A percentile compares a stretch with the other conserved stretches of the same genome.
These are phyloP conservation scores for Prietella phreatophila DNA, from an alignment of 2,113 vertebrate species.

Conservation along the genomic window DNA sequence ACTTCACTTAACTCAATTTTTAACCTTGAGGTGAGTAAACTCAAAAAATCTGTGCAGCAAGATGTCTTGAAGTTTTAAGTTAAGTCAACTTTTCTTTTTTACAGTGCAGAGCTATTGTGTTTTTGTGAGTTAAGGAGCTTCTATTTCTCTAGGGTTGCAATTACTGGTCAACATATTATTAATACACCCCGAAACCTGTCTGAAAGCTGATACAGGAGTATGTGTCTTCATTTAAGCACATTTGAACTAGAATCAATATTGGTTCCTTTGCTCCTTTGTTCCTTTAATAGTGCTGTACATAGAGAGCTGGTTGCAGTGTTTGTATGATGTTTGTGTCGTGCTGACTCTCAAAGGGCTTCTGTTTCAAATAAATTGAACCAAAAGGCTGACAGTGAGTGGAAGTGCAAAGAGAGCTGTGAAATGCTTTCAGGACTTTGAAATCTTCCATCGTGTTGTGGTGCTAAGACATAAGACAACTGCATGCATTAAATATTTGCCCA, in stretches of 20 bases:
- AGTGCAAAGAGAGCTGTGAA: conserved; percentile 14
- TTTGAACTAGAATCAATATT: conserved; percentile 23
- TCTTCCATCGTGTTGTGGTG: conserved; percentile 28
- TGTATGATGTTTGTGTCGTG: background rate
- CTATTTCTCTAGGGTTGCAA: conserved; percentile 32
- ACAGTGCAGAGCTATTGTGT: background rate
- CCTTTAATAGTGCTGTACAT: conserved; percentile 22
- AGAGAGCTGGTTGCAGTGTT: background rate
- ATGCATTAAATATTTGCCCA: background rate
- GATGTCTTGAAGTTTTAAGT: too few relatives aligned
- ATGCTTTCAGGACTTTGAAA: conserved; percentile 16
- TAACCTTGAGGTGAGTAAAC: too few relatives aligned
- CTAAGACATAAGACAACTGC: conserved; percentile 17
- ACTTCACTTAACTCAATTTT: too few relatives aligned
- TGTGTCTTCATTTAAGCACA: conserved; percentile 37
- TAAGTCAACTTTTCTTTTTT: too few relatives aligned
- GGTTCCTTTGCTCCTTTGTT: background rate
- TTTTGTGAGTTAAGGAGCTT: conserved; percentile 2
- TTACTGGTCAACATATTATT: conserved; percentile 34
- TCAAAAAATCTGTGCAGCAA: too few relatives aligned
- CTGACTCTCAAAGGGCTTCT: conserved; percentile 33
- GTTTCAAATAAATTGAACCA: conserved; percentile 38
- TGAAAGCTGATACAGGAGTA: conserved; percentile 18
- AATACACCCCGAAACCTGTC: conserved; percentile 23
- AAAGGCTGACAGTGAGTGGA: conserved; percentile 3